phyloP scores from a whole-genome alignment of 2,113 vertebrate species.

The Cynopterus brachyotis region DNA sequence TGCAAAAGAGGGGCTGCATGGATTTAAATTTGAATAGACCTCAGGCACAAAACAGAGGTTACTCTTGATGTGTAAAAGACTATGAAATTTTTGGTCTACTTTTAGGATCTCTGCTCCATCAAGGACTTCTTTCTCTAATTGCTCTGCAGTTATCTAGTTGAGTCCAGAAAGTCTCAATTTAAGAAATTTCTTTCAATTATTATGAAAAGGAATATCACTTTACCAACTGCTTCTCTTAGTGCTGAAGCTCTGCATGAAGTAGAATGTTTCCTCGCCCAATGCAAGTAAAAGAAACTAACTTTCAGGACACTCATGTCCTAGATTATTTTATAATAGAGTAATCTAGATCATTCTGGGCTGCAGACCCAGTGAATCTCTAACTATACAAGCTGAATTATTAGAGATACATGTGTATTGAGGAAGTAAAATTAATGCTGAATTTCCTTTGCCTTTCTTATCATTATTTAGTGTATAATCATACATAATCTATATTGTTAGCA shows the following conservation, averaged over 20 bases:
- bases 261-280: background rate
- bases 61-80: conserved; percentile 67
- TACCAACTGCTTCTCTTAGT: background rate
- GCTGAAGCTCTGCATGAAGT: background rate
- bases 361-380: background rate
- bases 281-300: background rate
- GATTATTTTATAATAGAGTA: background rate
- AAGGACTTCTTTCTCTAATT: conserved; percentile 52
- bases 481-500: background rate
- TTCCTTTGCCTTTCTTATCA: background rate
- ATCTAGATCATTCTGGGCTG: background rate
- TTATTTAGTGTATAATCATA: background rate
- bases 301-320: background rate
- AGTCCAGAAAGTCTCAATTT: conserved; percentile 35
- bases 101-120: conserved; percentile 63
- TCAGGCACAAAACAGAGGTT: conserved; percentile 71
- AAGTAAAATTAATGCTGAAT: background rate
- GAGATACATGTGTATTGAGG: background rate
- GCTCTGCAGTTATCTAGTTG: conserved; percentile 60
- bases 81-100: conserved; percentile 70
- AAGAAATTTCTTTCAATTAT: conserved; percentile 36
- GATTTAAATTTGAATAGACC: conserved; percentile 73
- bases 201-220: background rate
- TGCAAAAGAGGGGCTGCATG: conserved; percentile 47
- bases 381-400: background rate